A percentile compares a stretch with the other conserved stretches of the same genome.
These are phyloP conservation scores for Lucinisca nassula DNA, from an alignment of 2,888 invertebrate species.

Conservation along the genomic window DNA sequence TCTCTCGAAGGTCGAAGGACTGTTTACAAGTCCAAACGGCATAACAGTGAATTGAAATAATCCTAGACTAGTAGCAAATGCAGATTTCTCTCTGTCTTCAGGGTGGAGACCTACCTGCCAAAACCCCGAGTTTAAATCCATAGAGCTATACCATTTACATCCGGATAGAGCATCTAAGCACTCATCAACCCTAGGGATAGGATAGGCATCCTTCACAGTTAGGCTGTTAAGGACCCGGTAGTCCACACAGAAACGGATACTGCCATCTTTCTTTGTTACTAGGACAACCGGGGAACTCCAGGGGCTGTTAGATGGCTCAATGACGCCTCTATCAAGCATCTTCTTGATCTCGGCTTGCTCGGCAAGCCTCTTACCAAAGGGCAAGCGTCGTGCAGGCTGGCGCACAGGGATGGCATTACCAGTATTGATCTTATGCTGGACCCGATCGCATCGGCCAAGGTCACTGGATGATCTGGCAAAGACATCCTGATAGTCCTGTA, in stretches of 20 bases:
- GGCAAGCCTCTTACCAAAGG: constrained; percentile 32
- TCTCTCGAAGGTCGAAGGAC: constrained; percentile 71
- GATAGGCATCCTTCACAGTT: constrained; percentile 71
- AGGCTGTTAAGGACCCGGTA: constrained; percentile 69
- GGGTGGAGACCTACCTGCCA: constrained; percentile 68
- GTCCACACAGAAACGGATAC: constrained; percentile 53
- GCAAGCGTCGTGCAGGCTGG: constrained; percentile 42
- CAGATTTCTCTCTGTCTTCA: constrained; percentile 67
- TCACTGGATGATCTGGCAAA: too few species aligned
- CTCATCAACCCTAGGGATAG: constrained; percentile 70
- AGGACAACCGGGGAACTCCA: constrained; percentile 62
- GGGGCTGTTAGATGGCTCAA: constrained; percentile 59
- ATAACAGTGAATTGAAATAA: constrained; percentile 77
- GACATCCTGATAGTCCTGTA: too few species aligned
- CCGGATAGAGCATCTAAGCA: constrained; percentile 66
- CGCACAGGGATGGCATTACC: constrained; percentile 47
- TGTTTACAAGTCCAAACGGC: constrained; percentile 74
- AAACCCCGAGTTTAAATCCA: constrained; percentile 73
- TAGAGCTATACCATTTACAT: constrained; percentile 50
- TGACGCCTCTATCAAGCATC: constrained; percentile 58
- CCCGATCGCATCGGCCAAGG: too few species aligned
- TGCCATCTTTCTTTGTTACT: constrained; percentile 58
- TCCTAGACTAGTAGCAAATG: constrained; percentile 68
- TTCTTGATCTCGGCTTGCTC: constrained; percentile 52
- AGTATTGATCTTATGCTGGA: constrained; percentile 54